A percentile compares a stretch with the other conserved stretches of the same genome.
phyloP scores from a whole-genome alignment of 2,113 vertebrate species.

The Paramormyrops kingsleyae region DNA sequence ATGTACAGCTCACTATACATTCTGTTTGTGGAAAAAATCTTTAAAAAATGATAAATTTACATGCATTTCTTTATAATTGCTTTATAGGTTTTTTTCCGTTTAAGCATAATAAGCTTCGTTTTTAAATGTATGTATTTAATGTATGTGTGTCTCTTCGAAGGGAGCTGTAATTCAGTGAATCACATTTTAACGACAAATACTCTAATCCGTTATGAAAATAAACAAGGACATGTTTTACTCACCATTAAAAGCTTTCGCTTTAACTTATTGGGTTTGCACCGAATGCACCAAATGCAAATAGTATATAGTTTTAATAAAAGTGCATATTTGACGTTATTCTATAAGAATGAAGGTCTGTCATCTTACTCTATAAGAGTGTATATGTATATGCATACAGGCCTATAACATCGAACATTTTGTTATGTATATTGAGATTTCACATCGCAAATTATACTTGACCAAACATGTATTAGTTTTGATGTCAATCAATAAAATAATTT shows the following conservation, averaged over 20 bases:
- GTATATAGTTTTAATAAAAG: background rate
- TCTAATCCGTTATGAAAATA: background rate
- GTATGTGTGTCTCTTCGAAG: background rate
- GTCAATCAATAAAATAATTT: constrained; percentile 59
- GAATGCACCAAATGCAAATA: background rate
- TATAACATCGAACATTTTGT: background rate
- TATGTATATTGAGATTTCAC: constrained; percentile 33
- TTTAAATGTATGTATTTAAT: background rate
- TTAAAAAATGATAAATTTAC: background rate
- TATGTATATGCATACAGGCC: background rate
- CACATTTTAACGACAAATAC: constrained; percentile 1
- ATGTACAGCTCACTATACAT: background rate
- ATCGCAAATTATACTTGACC: constrained; percentile 51
- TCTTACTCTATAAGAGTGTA: background rate
- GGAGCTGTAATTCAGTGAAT: background rate
- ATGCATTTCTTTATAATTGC: background rate
- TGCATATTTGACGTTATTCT: background rate
- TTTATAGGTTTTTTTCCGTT: background rate
- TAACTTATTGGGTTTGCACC: background rate
- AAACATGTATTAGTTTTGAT: constrained; percentile 53
- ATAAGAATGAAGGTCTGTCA: background rate
- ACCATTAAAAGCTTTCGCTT: background rate
- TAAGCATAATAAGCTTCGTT: background rate
- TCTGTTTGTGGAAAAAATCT: background rate
- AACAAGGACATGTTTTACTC: background rate